Percentiles rank a stretch among this genome's conserved stretches.
Evolutionary conservation across 2,797 vertebrate genomes (phyloP).

Genomic region (Cetoscarus ocellatus): DNA sequence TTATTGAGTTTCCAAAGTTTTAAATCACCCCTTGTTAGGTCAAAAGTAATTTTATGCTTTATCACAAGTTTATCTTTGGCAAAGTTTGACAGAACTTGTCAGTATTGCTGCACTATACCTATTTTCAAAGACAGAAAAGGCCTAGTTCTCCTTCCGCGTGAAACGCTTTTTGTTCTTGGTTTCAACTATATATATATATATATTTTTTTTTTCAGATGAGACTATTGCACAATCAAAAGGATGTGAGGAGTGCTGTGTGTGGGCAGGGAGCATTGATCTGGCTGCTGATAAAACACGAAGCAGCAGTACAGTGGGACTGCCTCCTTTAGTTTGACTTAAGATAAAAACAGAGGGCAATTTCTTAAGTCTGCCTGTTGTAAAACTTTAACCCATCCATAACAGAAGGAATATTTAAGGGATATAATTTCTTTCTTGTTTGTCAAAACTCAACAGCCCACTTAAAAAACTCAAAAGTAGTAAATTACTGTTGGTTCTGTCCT

Average conservation of each 20-base stretch:
- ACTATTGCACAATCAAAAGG: conserved; percentile 18
- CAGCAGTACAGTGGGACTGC: conserved; percentile 9
- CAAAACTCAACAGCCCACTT: neutral
- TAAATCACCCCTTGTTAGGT: conserved; percentile 11
- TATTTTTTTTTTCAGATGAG: conserved; percentile 8
- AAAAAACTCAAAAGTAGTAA: no score
- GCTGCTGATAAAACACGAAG: conserved; percentile 37
- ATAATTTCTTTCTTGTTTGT: conserved; percentile 25
- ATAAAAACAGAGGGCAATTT: conserved; percentile 15
- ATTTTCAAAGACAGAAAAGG: conserved; percentile 16
- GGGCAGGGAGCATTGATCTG: conserved; percentile 32
- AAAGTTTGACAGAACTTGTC: neutral
- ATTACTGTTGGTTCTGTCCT: no score
- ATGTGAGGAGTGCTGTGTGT: conserved; percentile 16
- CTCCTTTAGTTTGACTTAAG: conserved; percentile 12
- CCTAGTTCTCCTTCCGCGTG: conserved; percentile 9
- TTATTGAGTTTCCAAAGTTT: neutral
- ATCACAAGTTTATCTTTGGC: neutral
- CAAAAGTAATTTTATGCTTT: conserved; percentile 6
- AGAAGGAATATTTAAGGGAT: conserved; percentile 4
- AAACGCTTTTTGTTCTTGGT: conserved; percentile 24
- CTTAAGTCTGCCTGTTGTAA: conserved; percentile 3
- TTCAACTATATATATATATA: no score
- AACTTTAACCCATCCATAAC: conserved; percentile 11
- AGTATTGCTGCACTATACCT: conserved; percentile 3